Evolutionary conservation across 2,113 vertebrate genomes (phyloP).

Genomic region (Solenodon paradoxus): DNA sequence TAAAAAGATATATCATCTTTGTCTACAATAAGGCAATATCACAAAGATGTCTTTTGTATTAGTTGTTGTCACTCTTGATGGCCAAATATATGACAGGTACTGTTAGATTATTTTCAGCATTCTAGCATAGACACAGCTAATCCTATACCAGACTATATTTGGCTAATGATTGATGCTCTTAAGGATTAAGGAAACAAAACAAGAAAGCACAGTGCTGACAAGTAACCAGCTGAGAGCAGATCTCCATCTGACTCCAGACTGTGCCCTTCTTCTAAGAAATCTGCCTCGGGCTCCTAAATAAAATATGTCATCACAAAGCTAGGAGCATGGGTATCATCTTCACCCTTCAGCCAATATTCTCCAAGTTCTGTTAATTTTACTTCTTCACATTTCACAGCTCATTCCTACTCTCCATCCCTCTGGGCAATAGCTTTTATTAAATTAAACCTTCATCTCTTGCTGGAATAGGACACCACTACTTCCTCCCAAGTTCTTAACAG

Average conservation of each 20-base stretch:
- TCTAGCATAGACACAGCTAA: not conserved
- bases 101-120: not conserved
- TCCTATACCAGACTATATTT: not conserved
- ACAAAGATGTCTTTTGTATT: not conserved
- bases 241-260: not conserved
- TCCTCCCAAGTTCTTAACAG: not conserved
- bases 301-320: not conserved
- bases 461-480: not conserved
- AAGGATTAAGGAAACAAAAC: not conserved
- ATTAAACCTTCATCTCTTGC: not conserved
- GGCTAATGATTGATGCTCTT: not conserved
- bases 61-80: not conserved
- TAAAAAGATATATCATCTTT: not conserved
- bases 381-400: not conserved
- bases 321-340: not conserved
- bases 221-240: not conserved
- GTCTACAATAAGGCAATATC: not conserved
- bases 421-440: not conserved
- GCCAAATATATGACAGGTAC: not conserved
- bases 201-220: no score
- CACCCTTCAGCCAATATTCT: not conserved
- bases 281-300: not conserved
- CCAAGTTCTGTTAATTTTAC: not conserved
- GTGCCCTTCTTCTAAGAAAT: not conserved
- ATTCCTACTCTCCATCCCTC: not conserved